Conservation (phyloP, 2,797 vertebrate genomes). For the Coreius guichenoti region DNA sequence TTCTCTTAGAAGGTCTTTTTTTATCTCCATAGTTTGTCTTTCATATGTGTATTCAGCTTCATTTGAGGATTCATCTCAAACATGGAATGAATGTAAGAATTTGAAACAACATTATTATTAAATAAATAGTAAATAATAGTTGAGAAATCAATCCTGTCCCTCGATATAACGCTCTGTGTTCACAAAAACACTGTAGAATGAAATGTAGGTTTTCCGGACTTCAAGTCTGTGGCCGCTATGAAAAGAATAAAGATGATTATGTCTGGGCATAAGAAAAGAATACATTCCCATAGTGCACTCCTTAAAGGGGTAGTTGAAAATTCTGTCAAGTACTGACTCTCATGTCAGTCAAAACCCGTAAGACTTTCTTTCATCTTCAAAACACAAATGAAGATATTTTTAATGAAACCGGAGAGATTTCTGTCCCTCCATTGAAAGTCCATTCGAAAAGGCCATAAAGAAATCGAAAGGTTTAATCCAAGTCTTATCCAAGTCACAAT, state of each 20-base stretch:
- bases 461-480: neutral
- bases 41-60: neutral
- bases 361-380: neutral
- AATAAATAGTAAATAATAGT: neutral
- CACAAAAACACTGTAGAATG: neutral
- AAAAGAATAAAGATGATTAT: neutral
- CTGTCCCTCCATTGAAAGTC: neutral
- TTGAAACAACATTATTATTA: neutral
- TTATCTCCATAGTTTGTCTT: neutral
- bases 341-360: neutral
- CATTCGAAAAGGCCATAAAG: neutral
- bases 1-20: neutral
- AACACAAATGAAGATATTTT: neutral
- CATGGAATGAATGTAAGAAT: neutral
- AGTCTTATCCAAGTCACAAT: neutral
- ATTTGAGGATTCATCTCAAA: neutral
- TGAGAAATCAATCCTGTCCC: slow-evolving; percentile 16
- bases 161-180: neutral
- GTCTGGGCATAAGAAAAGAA: neutral
- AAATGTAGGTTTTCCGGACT: neutral
- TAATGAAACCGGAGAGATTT: neutral
- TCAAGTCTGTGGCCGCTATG: neutral
- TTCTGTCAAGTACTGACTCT: neutral
- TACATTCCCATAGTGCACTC: neutral
- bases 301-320: neutral